These are phyloP conservation scores for Coremacera marginata DNA, from an alignment of 2,888 invertebrate genomes.

Conservation along the genomic window DNA sequence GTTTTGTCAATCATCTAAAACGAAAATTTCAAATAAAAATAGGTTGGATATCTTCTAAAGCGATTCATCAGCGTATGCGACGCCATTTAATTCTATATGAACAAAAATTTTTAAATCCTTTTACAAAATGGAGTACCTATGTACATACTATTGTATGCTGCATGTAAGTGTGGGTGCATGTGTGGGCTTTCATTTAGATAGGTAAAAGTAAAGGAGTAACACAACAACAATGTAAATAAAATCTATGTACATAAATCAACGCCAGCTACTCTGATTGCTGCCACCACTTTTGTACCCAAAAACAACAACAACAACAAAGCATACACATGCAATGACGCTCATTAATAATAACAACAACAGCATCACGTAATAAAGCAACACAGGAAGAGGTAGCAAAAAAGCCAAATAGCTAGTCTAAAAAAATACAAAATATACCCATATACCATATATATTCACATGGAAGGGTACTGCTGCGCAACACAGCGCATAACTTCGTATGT, in stretches of 20 bases:
- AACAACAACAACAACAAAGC: neutral
- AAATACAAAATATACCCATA: too few species aligned
- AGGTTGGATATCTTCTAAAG: too few species aligned
- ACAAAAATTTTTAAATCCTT: constrained; percentile 40
- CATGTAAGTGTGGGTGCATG: constrained; percentile 10
- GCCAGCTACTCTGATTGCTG: neutral
- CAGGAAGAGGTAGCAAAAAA: too few species aligned
- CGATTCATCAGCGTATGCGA: constrained; percentile 6
- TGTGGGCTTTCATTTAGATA: neutral
- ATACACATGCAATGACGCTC: neutral
- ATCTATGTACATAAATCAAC: constrained; percentile 15
- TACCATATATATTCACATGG: too few species aligned
- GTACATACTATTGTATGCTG: constrained; percentile 12
- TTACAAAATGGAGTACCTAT: constrained; percentile 21
- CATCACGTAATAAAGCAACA: neutral
- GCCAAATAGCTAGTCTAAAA: too few species aligned
- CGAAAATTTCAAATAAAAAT: too few species aligned
- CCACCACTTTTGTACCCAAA: neutral
- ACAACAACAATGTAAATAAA: neutral
- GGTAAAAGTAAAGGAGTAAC: neutral
- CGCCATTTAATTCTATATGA: constrained; percentile 38
- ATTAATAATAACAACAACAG: neutral
- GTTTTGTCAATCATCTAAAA: too few species aligned
- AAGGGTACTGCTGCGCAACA: constrained; percentile 18
- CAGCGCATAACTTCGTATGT: neutral